phyloP scores from a whole-genome alignment of 37 sponge, comb jelly and placozoan species.

The Amphimedon queenslandica region DNA sequence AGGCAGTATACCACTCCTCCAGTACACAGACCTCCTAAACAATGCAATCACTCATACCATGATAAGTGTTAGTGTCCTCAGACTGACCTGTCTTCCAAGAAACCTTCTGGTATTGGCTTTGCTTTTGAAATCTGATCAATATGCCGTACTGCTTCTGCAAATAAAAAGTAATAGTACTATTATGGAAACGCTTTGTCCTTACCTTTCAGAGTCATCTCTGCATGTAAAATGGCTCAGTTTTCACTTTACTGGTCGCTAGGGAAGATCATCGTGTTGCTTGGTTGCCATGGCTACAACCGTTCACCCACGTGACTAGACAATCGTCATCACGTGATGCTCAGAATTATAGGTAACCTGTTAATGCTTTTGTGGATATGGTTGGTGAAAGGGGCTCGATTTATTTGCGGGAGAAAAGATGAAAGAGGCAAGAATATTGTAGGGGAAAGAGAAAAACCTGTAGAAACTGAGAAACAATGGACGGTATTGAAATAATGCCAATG shows the following conservation, averaged over 20 bases:
- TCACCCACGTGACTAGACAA: background rate
- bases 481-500: background rate
- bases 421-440: background rate
- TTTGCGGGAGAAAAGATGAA: background rate
- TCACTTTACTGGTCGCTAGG: too few species aligned
- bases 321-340: background rate
- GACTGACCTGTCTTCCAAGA: conserved; percentile 84
- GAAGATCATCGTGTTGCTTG: background rate
- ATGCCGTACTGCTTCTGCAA: background rate
- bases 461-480: too few species aligned
- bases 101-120: conserved; percentile 60
- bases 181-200: background rate
- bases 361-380: background rate
- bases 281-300: background rate
- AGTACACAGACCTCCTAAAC: conserved; percentile 79
- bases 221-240: too few species aligned
- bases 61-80: background rate
- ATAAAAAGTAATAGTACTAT: background rate
- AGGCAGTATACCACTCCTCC: conserved; percentile 64
- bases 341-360: background rate
- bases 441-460: background rate
- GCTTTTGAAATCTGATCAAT: conserved; percentile 23
- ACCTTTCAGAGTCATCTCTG: background rate
- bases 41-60: background rate
- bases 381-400: background rate